phyloP scores from a whole-genome alignment of 2,113 vertebrate genomes.

The Azemiops feae region DNA sequence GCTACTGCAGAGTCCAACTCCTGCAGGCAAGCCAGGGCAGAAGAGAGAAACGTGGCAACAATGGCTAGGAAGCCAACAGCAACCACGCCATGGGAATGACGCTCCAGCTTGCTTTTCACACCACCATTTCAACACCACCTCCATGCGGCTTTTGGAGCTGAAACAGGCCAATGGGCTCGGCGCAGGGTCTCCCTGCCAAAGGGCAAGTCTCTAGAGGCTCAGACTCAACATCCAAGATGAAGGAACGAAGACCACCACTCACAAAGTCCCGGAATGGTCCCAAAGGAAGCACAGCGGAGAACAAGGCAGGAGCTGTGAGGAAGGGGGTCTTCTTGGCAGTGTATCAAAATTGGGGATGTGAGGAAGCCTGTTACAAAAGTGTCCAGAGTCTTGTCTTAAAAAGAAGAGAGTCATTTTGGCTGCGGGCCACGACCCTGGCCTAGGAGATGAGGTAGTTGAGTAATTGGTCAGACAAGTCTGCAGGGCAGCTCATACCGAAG shows the following conservation, averaged over 20 bases:
- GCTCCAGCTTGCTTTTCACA: neutral
- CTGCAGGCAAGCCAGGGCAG: neutral
- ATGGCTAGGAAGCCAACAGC: neutral
- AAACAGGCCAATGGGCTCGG: neutral
- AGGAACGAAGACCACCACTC: neutral
- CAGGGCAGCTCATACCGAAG: conserved; percentile 79
- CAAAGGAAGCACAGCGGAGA: conserved; percentile 1
- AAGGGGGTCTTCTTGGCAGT: neutral
- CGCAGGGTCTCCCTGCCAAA: neutral
- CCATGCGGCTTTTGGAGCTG: neutral
- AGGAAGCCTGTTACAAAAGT: neutral
- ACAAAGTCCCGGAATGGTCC: neutral
- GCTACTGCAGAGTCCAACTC: neutral
- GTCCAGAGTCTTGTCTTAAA: rapidly evolving
- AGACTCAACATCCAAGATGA: neutral
- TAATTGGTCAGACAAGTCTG: conserved; percentile 20
- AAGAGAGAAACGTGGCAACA: neutral
- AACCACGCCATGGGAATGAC: neutral
- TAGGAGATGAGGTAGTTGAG: conserved; percentile 66
- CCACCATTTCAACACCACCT: neutral
- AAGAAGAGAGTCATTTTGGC: conserved; percentile 30
- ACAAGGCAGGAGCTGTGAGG: neutral
- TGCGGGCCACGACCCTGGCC: conserved; percentile 26
- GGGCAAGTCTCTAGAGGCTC: neutral
- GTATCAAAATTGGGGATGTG: neutral